Evolutionary conservation across 2,113 vertebrate genomes (phyloP).

Genomic region (Mus pahari): DNA sequence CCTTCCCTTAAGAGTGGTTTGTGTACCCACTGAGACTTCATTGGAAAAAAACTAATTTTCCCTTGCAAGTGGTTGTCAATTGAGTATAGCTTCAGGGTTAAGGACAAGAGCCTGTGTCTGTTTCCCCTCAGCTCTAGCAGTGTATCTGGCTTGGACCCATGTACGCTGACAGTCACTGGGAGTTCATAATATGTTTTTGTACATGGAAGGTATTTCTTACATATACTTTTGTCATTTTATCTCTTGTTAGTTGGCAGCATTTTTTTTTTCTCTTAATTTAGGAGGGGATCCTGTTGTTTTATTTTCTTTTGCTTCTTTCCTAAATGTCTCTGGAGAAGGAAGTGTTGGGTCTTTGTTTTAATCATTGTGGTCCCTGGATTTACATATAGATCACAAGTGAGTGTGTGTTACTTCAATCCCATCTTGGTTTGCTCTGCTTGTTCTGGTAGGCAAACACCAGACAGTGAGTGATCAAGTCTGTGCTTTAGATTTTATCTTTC

Average conservation of each 20-base stretch:
- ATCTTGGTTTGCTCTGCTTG: neutral
- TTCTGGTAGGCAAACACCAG: conserved; percentile 30
- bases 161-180: neutral
- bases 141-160: neutral
- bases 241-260: neutral
- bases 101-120: too few relatives aligned
- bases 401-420: conserved; percentile 4
- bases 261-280: neutral
- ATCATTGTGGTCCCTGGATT: neutral
- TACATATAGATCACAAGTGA: conserved; percentile 10
- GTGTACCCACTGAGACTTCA: neutral
- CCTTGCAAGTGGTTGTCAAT: neutral
- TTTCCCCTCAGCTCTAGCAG: neutral
- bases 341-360: conserved; percentile 3
- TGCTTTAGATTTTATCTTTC: conserved; percentile 56
- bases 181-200: neutral
- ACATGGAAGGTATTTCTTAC: too few relatives aligned
- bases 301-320: conserved; percentile 8
- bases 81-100: neutral
- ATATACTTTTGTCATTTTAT: neutral
- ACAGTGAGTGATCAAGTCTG: conserved; percentile 41
- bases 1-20: neutral
- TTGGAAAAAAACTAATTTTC: neutral
- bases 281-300: neutral
- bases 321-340: neutral